Percentiles rank a stretch among this genome's conserved stretches.
These are phyloP conservation scores for Hermodice carunculata DNA, from an alignment of 2,888 invertebrate genomes.

Conservation along the genomic window DNA sequence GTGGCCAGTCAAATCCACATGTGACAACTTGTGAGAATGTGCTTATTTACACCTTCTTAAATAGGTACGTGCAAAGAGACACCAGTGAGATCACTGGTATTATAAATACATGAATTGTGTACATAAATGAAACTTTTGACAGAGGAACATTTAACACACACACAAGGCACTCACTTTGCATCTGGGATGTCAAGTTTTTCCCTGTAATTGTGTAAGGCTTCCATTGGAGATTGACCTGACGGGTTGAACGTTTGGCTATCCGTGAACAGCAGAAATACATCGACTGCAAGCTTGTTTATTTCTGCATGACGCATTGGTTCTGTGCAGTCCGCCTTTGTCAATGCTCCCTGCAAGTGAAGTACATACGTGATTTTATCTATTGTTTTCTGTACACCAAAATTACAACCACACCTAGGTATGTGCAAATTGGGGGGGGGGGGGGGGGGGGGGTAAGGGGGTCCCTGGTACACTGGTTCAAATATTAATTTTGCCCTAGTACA, in stretches of 20 bases:
- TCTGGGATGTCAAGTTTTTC: conserved; percentile 67
- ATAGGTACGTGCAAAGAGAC: background rate
- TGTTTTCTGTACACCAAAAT: too few relatives aligned
- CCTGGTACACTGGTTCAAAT: too few relatives aligned
- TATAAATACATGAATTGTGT: too few relatives aligned
- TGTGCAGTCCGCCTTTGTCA: conserved; percentile 51
- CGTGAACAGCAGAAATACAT: conserved; percentile 82
- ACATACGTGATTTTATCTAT: background rate
- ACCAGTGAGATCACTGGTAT: background rate
- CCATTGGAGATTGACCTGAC: too few relatives aligned
- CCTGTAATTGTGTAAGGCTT: conserved; percentile 75
- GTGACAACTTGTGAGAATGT: too few relatives aligned
- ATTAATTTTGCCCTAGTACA: too few relatives aligned
- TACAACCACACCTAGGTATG: too few relatives aligned
- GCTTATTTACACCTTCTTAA: background rate
- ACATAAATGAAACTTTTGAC: too few relatives aligned
- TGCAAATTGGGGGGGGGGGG: too few relatives aligned
- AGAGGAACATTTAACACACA: too few relatives aligned
- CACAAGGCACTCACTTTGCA: conserved; percentile 55
- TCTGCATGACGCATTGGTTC: conserved; percentile 75
- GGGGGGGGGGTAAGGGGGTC: too few relatives aligned
- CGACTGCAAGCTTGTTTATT: conserved; percentile 75
- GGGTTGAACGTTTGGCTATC: conserved; percentile 72
- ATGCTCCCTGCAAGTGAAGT: conserved; percentile 37
- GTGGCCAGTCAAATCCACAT: too few relatives aligned